Conservation (phyloP, 2,797 vertebrate species). For the Sebastes trivittatus region DNA sequence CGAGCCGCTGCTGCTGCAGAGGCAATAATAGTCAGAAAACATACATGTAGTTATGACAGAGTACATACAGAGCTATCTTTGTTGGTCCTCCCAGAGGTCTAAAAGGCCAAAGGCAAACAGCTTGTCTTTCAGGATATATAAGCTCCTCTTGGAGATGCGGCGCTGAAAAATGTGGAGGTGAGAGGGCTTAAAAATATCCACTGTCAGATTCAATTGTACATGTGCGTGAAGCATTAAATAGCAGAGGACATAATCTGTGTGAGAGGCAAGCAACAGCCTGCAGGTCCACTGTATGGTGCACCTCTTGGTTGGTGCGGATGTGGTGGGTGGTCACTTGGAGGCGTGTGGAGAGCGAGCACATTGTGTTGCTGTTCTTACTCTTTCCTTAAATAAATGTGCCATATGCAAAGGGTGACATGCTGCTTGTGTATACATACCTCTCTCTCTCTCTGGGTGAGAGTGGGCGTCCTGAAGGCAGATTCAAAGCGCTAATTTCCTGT, state of each 20-base stretch:
- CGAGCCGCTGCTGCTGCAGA: slow-evolving; percentile 13
- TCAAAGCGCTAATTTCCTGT: slow-evolving; percentile 30
- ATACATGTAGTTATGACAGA: slow-evolving; percentile 21
- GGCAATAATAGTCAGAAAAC: slow-evolving; percentile 66
- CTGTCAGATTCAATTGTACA: slow-evolving; percentile 16
- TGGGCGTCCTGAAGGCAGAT: not conserved
- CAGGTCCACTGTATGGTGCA: slow-evolving; percentile 32
- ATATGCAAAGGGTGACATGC: slow-evolving; percentile 65
- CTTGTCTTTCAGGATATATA: slow-evolving; percentile 50
- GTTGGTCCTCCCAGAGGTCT: slow-evolving; percentile 15
- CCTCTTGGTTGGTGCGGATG: slow-evolving; percentile 60
- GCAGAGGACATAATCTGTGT: slow-evolving; percentile 35
- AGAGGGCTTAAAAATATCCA: slow-evolving; percentile 42
- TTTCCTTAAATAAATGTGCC: slow-evolving; percentile 80
- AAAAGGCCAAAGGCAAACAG: slow-evolving; percentile 58
- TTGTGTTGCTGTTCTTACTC: slow-evolving; percentile 76
- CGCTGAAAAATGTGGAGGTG: slow-evolving; percentile 22
- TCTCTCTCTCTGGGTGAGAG: slow-evolving; percentile 9
- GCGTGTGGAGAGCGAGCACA: slow-evolving; percentile 65
- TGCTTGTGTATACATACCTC: slow-evolving; percentile 38
- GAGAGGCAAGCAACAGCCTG: slow-evolving; percentile 30
- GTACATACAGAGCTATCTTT: slow-evolving; percentile 22
- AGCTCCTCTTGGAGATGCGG: slow-evolving; percentile 20
- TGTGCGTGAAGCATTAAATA: slow-evolving; percentile 52
- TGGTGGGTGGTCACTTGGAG: slow-evolving; percentile 75